Evolutionary conservation across 2,888 invertebrate genomes (phyloP).

Genomic region (Oscheius myriophilus): DNA sequence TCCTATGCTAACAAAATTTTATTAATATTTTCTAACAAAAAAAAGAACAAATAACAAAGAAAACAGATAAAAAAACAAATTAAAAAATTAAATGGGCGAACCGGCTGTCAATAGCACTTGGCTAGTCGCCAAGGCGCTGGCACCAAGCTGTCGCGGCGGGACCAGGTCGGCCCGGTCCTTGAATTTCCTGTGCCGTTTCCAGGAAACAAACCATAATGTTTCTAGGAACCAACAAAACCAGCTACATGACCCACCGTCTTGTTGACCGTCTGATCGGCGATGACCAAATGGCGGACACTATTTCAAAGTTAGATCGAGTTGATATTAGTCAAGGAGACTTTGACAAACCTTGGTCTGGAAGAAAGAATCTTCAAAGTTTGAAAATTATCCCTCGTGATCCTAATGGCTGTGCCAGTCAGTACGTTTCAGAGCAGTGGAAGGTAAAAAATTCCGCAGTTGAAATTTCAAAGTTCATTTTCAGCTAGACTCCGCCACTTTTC

Average conservation of each 20-base stretch:
- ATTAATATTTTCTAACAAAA: too few species aligned
- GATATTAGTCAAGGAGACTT: constrained; percentile 12
- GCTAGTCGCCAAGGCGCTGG: too few species aligned
- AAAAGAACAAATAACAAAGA: too few species aligned
- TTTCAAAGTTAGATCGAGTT: constrained; percentile 1
- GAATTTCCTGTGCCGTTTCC: too few species aligned
- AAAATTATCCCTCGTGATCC: constrained; percentile 28
- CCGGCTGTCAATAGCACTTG: too few species aligned
- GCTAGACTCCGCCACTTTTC: constrained; percentile 13
- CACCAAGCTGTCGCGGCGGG: too few species aligned
- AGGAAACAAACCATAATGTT: too few species aligned
- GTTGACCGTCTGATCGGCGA: constrained; percentile 29
- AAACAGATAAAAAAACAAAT: too few species aligned
- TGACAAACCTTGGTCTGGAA: constrained; percentile 13
- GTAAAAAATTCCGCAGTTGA: neutral
- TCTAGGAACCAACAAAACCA: constrained; percentile 9
- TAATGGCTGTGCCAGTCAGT: constrained; percentile 41
- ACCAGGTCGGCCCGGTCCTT: too few species aligned
- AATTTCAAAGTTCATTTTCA: neutral
- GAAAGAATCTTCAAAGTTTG: constrained; percentile 17
- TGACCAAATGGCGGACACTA: constrained; percentile 27
- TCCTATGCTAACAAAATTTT: too few species aligned
- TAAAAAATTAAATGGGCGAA: too few species aligned
- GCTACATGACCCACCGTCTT: constrained; percentile 46
- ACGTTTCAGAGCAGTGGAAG: constrained; percentile 33